Conservation (phyloP, 2,888 invertebrate genomes). For the Omphaloscelis lunosa region DNA sequence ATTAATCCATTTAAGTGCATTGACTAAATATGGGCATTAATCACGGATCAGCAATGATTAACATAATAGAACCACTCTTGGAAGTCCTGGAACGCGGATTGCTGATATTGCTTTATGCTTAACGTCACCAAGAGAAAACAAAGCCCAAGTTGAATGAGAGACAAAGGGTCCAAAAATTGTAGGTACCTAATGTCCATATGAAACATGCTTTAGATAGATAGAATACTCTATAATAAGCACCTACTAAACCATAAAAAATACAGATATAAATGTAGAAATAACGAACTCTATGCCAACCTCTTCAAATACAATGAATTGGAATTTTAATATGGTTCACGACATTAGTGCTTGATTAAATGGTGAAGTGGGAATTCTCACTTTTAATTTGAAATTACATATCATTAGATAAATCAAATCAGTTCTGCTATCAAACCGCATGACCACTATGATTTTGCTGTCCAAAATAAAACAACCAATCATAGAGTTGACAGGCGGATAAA, state of each 20-base stretch:
- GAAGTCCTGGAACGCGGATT: conserved; percentile 8
- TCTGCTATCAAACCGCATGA: not conserved
- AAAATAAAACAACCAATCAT: not conserved
- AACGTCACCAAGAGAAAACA: not conserved
- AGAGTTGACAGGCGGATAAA: not conserved
- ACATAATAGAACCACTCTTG: not conserved
- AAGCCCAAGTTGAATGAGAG: too few species aligned
- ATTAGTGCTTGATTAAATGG: not conserved
- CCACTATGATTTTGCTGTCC: not conserved
- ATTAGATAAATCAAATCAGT: not conserved
- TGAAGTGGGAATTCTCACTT: not conserved
- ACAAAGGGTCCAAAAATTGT: too few species aligned
- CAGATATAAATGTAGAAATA: too few species aligned
- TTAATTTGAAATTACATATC: too few species aligned
- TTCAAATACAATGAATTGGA: too few species aligned
- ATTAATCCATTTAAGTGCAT: conserved; percentile 9
- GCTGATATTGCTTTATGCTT: not conserved
- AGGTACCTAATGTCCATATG: too few species aligned
- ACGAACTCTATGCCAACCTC: not conserved
- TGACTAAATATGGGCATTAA: conserved; percentile 23
- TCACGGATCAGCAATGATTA: conserved; percentile 2
- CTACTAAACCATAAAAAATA: too few species aligned
- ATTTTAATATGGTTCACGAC: not conserved
- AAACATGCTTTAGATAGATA: too few species aligned
- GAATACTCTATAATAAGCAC: too few species aligned